Percentiles rank a stretch among this genome's conserved stretches.
Conservation (phyloP, 2,113 vertebrate species). For the Motacilla alba region DNA sequence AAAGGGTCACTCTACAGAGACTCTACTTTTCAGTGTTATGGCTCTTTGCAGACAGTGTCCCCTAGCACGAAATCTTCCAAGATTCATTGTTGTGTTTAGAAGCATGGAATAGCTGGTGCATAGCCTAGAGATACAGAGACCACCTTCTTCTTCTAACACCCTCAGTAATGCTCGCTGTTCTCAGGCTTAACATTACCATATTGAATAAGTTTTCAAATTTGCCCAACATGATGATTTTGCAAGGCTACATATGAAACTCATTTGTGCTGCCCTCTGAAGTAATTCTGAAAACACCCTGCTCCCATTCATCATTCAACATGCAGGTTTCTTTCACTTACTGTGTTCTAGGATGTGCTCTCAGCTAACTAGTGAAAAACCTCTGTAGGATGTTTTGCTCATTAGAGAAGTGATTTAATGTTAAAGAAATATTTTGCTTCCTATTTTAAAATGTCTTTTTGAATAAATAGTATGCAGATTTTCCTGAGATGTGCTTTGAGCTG, state of each 20-base stretch:
- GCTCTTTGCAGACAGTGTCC: background rate
- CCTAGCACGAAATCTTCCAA: background rate
- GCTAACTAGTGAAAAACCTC: background rate
- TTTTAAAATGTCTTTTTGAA: background rate
- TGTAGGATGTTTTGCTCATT: constrained; percentile 26
- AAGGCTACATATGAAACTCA: background rate
- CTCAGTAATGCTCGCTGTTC: background rate
- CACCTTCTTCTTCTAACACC: background rate
- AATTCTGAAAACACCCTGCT: background rate
- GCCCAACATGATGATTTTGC: background rate
- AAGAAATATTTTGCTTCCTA: constrained; percentile 18
- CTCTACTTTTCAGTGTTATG: background rate
- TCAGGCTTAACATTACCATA: background rate
- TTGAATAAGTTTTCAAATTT: background rate
- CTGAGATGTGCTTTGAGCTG: background rate
- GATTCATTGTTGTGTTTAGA: background rate
- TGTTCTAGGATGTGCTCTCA: background rate
- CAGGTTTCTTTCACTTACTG: background rate
- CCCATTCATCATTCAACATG: background rate
- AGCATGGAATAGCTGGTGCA: background rate
- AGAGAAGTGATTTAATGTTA: constrained; percentile 11
- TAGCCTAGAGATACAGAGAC: background rate
- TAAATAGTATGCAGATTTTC: constrained; percentile 2
- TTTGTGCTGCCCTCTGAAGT: background rate
- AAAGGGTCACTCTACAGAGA: background rate